Evolutionary conservation across 2,113 vertebrate genomes (phyloP).

Genomic region (Zeus faber): DNA sequence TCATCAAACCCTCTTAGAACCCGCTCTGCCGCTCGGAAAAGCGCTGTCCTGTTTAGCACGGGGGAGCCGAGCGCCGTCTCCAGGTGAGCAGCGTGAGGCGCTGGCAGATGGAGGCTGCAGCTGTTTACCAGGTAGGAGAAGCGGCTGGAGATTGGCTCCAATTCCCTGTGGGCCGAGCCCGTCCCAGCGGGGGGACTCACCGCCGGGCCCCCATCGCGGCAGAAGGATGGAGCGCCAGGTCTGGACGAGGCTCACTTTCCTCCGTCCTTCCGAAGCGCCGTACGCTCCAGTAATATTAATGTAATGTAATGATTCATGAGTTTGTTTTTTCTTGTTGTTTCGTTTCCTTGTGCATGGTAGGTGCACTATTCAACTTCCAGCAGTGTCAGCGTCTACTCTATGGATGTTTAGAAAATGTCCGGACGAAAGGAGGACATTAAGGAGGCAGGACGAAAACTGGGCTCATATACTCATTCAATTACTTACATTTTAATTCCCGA

Average conservation of each 20-base stretch:
- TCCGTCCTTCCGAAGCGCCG: too few relatives aligned
- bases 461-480: too few relatives aligned
- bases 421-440: too few relatives aligned
- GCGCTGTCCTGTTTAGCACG: constrained; percentile 42
- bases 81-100: constrained; percentile 65
- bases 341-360: too few relatives aligned
- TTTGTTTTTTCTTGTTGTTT: too few relatives aligned
- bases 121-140: constrained; percentile 73
- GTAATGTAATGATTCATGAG: too few relatives aligned
- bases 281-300: constrained; percentile 27
- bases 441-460: too few relatives aligned
- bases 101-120: constrained; percentile 77
- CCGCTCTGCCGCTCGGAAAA: constrained; percentile 41
- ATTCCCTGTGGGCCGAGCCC: constrained; percentile 63
- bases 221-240: constrained; percentile 18
- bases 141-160: constrained; percentile 58
- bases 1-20: constrained; percentile 42
- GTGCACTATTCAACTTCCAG: too few relatives aligned
- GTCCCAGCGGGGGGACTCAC: constrained; percentile 69
- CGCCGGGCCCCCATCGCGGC: too few relatives aligned
- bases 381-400: too few relatives aligned
- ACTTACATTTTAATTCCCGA: too few relatives aligned
- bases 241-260: constrained; percentile 54
- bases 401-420: too few relatives aligned
- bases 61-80: constrained; percentile 54